Conservation (phyloP, 2,113 vertebrate genomes). For the Ctenomys sociabilis region DNA sequence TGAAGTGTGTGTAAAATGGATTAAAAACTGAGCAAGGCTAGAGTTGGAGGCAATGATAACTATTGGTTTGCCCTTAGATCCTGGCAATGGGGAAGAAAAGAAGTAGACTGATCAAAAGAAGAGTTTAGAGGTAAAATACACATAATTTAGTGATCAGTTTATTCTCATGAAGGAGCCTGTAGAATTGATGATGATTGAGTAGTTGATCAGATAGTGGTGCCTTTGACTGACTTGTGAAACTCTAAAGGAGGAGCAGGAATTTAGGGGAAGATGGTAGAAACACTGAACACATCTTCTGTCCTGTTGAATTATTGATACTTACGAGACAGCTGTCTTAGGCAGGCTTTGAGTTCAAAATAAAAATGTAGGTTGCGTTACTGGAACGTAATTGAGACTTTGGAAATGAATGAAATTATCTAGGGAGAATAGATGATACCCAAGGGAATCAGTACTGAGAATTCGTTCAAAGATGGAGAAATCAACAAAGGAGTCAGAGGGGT, state of each 20-base stretch:
- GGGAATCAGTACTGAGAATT: background rate
- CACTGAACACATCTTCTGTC: background rate
- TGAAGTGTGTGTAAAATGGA: background rate
- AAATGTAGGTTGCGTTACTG: slow-evolving; percentile 13
- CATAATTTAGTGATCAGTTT: background rate
- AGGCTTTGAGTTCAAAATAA: slow-evolving; percentile 11
- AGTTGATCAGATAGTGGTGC: background rate
- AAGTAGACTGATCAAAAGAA: background rate
- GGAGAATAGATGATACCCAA: background rate
- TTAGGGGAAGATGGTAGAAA: background rate
- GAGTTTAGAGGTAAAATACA: background rate
- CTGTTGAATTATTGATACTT: background rate
- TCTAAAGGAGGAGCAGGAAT: background rate
- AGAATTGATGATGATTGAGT: background rate
- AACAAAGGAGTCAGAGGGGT: background rate
- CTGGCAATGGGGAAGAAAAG: background rate
- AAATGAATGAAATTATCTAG: slow-evolving; percentile 5
- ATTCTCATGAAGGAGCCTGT: background rate
- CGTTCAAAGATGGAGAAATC: background rate
- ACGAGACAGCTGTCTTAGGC: background rate
- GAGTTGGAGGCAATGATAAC: background rate
- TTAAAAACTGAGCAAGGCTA: background rate
- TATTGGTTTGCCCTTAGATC: background rate
- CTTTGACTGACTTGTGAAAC: background rate
- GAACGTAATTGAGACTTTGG: background rate